A percentile compares a stretch with the other conserved stretches of the same genome.
Conservation (phyloP, 2,797 vertebrate species). For the Eospalax fontanierii region DNA sequence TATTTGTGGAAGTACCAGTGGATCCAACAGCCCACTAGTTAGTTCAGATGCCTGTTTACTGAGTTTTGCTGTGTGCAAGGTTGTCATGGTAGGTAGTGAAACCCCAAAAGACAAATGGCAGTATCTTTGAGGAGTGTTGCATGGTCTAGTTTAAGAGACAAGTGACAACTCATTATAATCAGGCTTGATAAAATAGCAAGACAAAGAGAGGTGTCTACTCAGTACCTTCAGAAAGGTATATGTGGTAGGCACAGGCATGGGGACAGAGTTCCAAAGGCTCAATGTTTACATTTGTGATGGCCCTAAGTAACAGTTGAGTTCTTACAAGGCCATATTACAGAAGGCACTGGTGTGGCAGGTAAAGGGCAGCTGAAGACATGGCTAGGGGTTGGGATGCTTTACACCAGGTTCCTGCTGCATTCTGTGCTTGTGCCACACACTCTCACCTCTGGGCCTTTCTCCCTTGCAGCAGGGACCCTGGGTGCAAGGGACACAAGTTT, state of each 20-base stretch:
- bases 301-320: background rate
- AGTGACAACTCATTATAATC: background rate
- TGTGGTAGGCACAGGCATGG: background rate
- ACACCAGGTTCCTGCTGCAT: background rate
- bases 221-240: background rate
- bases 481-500: slow-evolving; percentile 98
- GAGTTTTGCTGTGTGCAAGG: background rate
- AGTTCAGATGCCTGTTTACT: background rate
- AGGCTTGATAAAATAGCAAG: background rate
- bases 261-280: background rate
- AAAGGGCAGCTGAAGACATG: background rate
- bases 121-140: background rate
- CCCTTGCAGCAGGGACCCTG: slow-evolving; percentile 93
- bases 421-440: background rate
- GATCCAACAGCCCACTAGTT: background rate
- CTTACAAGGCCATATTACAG: background rate
- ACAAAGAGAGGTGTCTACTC: background rate
- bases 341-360: background rate
- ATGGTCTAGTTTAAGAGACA: background rate
- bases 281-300: background rate
- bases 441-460: slow-evolving; percentile 68
- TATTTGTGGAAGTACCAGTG: background rate
- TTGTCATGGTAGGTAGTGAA: background rate
- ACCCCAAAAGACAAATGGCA: slow-evolving; percentile 22
- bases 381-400: background rate